Conservation (phyloP, 23 tunicate species). For the Trididemnum miniatum region DNA sequence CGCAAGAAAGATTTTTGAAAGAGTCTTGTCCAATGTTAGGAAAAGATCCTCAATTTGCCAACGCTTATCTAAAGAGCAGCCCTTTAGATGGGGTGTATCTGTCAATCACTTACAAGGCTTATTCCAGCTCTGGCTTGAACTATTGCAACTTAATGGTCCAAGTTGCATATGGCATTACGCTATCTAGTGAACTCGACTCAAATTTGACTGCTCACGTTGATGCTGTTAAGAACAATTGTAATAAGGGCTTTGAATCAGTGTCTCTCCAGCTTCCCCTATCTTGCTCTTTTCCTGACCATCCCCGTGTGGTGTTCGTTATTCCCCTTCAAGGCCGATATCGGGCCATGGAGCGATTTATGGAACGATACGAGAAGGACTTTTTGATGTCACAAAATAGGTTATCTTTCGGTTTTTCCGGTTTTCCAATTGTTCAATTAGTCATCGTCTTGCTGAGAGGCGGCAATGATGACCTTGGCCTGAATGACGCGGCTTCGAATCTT, state of each 20-base stretch:
- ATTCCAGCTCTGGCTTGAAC: conserved; percentile 13
- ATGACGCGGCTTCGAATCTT: conserved; percentile 58
- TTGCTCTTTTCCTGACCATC: neutral
- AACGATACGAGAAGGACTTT: conserved; percentile 49
- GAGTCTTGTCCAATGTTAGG: conserved; percentile 55
- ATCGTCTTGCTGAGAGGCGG: conserved; percentile 60
- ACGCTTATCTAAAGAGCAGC: conserved; percentile 53
- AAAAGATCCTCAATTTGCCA: conserved; percentile 34
- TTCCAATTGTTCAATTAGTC: conserved; percentile 48
- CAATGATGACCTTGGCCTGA: conserved; percentile 48
- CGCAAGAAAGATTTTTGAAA: conserved; percentile 28
- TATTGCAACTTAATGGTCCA: conserved; percentile 54
- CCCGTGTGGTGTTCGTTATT: conserved; percentile 52
- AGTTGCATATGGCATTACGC: conserved; percentile 45
- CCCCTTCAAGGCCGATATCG: conserved; percentile 84
- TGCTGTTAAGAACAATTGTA: too few relatives aligned
- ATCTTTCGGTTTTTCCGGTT: neutral
- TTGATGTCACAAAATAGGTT: conserved; percentile 10
- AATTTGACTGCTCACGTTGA: neutral
- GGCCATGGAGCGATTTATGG: conserved; percentile 75
- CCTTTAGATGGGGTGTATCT: conserved; percentile 36
- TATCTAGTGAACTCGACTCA: conserved; percentile 31
- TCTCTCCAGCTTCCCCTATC: neutral
- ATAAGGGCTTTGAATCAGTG: neutral
- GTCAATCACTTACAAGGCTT: conserved; percentile 31